phyloP scores from a whole-genome alignment of 2,113 vertebrate genomes.

The Rhabdomys dilectus region DNA sequence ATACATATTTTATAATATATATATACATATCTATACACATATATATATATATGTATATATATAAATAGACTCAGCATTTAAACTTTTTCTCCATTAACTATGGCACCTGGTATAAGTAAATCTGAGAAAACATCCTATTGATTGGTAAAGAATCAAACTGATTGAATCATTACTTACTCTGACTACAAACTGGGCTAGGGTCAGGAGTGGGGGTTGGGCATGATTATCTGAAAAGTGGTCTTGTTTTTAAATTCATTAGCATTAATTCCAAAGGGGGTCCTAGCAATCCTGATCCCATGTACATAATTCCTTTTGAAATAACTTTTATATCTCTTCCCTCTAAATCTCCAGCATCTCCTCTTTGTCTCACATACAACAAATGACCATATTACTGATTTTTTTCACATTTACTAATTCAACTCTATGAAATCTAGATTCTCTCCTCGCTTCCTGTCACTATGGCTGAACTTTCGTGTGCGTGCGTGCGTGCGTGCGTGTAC shows the following conservation, averaged over 20 bases:
- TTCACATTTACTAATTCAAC: background rate
- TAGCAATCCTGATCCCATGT: background rate
- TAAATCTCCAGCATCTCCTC: background rate
- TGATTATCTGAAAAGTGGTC: background rate
- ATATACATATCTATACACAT: too few species aligned
- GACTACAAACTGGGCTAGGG: background rate
- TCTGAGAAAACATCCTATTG: conserved; percentile 9
- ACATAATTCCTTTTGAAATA: background rate
- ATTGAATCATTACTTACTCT: background rate
- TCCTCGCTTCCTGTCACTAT: background rate
- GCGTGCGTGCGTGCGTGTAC: background rate
- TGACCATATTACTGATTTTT: background rate
- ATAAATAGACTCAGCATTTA: conserved; percentile 19
- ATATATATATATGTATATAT: too few species aligned
- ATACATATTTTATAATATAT: too few species aligned
- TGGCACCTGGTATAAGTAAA: background rate
- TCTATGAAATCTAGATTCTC: background rate
- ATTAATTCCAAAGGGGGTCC: background rate
- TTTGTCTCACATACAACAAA: background rate
- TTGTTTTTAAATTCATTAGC: background rate
- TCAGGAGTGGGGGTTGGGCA: fast-evolving
- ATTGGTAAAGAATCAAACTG: background rate
- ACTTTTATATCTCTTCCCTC: background rate
- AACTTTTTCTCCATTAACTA: conserved; percentile 10
- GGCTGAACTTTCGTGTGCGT: background rate